Evolutionary conservation across 1,140 invertebrate species (phyloP).

Genomic region (Eulimnadia texana): DNA sequence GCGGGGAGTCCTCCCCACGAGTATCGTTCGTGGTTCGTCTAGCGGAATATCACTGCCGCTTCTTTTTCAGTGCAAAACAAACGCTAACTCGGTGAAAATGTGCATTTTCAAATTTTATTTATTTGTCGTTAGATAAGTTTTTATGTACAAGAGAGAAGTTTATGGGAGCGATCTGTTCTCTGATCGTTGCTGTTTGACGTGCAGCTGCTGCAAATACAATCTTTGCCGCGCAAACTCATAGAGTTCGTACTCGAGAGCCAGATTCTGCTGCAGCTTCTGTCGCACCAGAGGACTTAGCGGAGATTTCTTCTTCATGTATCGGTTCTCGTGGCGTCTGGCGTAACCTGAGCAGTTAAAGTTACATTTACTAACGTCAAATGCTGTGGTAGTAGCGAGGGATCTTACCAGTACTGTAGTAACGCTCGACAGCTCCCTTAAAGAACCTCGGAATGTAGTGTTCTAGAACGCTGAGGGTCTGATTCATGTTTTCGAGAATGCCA

Average conservation of each 20-base stretch:
- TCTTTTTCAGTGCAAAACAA: too few species aligned
- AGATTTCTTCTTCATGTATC: constrained; percentile 51
- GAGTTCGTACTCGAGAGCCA: constrained; percentile 79
- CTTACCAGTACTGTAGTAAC: constrained; percentile 54
- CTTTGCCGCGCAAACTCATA: constrained; percentile 78
- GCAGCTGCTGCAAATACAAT: constrained; percentile 48
- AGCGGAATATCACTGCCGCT: too few species aligned
- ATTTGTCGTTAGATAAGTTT: too few species aligned
- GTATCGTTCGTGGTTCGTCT: constrained; percentile 74
- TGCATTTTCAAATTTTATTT: too few species aligned
- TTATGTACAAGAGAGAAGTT: too few species aligned
- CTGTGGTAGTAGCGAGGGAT: neutral
- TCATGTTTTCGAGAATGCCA: constrained; percentile 71
- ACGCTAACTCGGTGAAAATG: too few species aligned
- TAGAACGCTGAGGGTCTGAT: constrained; percentile 63
- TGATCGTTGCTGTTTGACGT: neutral
- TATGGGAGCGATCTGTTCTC: too few species aligned
- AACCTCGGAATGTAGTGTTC: constrained; percentile 71
- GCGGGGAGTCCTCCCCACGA: constrained; percentile 89
- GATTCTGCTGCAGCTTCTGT: constrained; percentile 68
- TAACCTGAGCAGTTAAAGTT: constrained; percentile 9
- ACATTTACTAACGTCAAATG: neutral
- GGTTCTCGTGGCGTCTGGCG: constrained; percentile 44
- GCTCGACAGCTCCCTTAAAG: constrained; percentile 55
- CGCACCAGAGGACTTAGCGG: constrained; percentile 70